A percentile compares a stretch with the other conserved stretches of the same genome.
Evolutionary conservation across 1,140 invertebrate genomes (phyloP).

Genomic region (Leptestheria dahalacensis): DNA sequence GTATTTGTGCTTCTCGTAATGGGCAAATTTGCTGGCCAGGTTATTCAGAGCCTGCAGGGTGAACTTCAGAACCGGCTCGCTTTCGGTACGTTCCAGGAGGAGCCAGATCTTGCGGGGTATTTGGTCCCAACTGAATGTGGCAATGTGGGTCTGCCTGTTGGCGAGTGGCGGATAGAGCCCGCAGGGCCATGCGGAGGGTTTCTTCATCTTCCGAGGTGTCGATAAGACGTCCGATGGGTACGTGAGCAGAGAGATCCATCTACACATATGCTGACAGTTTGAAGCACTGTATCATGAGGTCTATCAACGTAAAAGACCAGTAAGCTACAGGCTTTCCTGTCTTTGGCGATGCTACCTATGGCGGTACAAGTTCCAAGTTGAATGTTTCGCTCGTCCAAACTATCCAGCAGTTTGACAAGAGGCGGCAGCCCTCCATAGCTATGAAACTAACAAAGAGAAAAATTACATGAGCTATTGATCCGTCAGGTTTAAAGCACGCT

Average conservation of each 20-base stretch:
- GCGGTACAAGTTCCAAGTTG: background rate
- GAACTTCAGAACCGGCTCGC: background rate
- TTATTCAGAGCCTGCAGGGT: background rate
- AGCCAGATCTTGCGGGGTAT: background rate
- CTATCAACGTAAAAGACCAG: background rate
- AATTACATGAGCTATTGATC: background rate
- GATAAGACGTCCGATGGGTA: background rate
- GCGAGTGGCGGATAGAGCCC: background rate
- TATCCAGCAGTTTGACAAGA: background rate
- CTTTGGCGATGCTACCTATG: background rate
- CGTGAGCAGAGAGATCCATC: background rate
- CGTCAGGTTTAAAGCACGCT: no score
- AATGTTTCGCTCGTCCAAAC: background rate
- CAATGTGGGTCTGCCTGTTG: background rate
- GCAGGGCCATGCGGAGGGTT: background rate
- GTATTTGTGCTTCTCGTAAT: background rate
- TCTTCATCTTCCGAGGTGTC: background rate
- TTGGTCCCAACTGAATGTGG: background rate
- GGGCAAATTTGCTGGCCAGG: background rate
- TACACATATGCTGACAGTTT: no score
- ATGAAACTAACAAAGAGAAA: background rate
- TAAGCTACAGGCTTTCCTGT: background rate
- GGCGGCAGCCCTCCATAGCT: background rate
- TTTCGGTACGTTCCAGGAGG: background rate
- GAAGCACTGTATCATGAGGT: background rate